Base-by-base conservation (phyloP, 2,797 vertebrate genomes). In the Acanthornis magna region DNA sequence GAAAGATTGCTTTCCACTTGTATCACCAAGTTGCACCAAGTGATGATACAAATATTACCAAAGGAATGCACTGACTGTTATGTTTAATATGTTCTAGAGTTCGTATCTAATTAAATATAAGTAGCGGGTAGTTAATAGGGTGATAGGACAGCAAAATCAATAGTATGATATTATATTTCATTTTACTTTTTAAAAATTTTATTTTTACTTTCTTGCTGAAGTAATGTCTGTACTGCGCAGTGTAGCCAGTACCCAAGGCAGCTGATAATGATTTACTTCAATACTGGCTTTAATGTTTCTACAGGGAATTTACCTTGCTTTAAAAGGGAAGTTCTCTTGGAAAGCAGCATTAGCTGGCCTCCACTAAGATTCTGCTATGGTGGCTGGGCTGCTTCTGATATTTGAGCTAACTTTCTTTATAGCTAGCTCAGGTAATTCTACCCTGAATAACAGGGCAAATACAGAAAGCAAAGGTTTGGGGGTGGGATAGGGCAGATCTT, bases 231-330 rank as follows among this genome's bases (percentile, higher is more conserved):
- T 55, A 48, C 23, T 57, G 45, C 34, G 53, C 34, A 65, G 21
- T 30, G 9, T 71, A 83, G 42, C 51, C 25, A 68, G 58, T 53
- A 65, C n/a, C 20, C 51, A 70, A 54, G 54, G 34, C 1, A 47
- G 17, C 2, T 84, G 76, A 47, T 47, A 38, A 45, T 43, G 22
- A 60, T 76, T 34, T 54, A 29, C 30, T 91, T 45, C 36, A 70
- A 50, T 66, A 54, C 29, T 82, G 72, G 75, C 75, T 91, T 85
- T 83, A 73, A 76, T 85, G 45, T 71, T 61, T 82, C 79, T 83
- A 29, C 40, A 70, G 55, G 40, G 42, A 73, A 81, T 81, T 66
- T 72, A 29, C 32, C 19, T 78, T 62, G 36, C 34, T 91, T 81
- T 65, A 63, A 66, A 73, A 57, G 45, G 65, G 45, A 85, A 40